Percentiles rank a stretch among this genome's conserved stretches.
These are phyloP conservation scores for Scaptodrosophila latifasciaeformis DNA, from an alignment of 2,888 invertebrate species.

Conservation along the genomic window DNA sequence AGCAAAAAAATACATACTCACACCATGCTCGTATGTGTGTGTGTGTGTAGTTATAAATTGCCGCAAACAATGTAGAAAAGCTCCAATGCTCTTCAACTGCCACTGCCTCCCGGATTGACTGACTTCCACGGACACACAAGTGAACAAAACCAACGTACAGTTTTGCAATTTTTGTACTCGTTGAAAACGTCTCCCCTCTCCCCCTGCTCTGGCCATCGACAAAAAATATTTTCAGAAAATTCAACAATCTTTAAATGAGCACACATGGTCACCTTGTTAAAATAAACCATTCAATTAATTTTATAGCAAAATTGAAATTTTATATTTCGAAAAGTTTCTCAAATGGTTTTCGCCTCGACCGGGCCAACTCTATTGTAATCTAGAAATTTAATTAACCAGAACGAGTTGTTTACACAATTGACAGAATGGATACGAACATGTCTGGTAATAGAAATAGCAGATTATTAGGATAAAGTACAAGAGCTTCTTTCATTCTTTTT, in stretches of 20 bases:
- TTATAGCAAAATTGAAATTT: conserved; percentile 58
- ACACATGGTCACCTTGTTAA: conserved; percentile 54
- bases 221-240: conserved; percentile 36
- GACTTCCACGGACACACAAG: no score
- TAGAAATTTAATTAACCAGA: conserved; percentile 60
- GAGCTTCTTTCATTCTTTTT: no score
- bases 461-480: no score
- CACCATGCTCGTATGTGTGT: no score
- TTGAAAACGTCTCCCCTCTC: conserved; percentile 28
- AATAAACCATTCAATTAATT: conserved; percentile 65
- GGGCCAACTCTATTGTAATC: conserved; percentile 31
- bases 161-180: conserved; percentile 16
- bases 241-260: not conserved
- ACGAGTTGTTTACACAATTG: conserved; percentile 57
- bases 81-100: no score
- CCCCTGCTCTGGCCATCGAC: conserved; percentile 26
- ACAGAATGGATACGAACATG: no score
- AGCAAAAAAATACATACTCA: no score
- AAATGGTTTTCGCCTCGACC: no score
- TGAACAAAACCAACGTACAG: no score
- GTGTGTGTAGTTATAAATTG: conserved; percentile 28
- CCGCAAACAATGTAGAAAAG: conserved; percentile 27
- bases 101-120: no score
- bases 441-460: no score
- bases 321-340: conserved; percentile 54